Percentiles rank a stretch among this genome's conserved stretches.
These are phyloP conservation scores for Watsonalla cultraria DNA, from an alignment of 2,888 invertebrate genomes.

Conservation along the genomic window DNA sequence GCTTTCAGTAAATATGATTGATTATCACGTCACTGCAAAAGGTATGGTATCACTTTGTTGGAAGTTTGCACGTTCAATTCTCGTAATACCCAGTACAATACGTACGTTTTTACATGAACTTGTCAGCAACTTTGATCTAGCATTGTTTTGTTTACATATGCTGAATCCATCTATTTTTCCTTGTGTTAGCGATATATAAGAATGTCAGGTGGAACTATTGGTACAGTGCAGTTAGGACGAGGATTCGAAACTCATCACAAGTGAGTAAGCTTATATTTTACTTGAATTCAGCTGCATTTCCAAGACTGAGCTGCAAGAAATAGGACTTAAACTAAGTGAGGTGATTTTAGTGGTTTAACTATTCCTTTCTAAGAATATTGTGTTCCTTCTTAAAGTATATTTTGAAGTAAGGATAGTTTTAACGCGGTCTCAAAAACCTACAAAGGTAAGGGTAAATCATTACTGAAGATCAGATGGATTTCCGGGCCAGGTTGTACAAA, in stretches of 20 bases:
- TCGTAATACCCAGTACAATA: slow-evolving; percentile 5
- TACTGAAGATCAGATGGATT: too few relatives aligned
- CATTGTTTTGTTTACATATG: slow-evolving; percentile 19
- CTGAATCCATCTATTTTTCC: slow-evolving; percentile 39
- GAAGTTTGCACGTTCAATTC: slow-evolving; percentile 40
- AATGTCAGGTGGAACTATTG: slow-evolving; percentile 25
- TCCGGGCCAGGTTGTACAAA: too few relatives aligned
- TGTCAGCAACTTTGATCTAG: slow-evolving; percentile 39
- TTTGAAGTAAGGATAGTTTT: too few relatives aligned
- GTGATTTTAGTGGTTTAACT: too few relatives aligned
- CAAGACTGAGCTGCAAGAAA: too few relatives aligned
- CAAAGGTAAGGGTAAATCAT: too few relatives aligned
- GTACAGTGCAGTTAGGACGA: slow-evolving; percentile 36
- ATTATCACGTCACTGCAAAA: background rate
- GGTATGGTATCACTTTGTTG: slow-evolving; percentile 12
- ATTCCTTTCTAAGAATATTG: too few relatives aligned
- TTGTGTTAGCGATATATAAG: slow-evolving; percentile 43
- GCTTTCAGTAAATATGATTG: background rate
- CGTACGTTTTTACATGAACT: slow-evolving; percentile 15
- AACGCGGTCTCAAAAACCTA: too few relatives aligned
- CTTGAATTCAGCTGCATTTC: background rate
- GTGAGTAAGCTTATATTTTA: slow-evolving; percentile 20
- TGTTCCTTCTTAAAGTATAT: too few relatives aligned
- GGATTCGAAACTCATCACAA: slow-evolving; percentile 26
- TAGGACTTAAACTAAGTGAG: too few relatives aligned